phyloP scores from a whole-genome alignment of 1,140 invertebrate genomes.

The Temnothorax curvispinosus region DNA sequence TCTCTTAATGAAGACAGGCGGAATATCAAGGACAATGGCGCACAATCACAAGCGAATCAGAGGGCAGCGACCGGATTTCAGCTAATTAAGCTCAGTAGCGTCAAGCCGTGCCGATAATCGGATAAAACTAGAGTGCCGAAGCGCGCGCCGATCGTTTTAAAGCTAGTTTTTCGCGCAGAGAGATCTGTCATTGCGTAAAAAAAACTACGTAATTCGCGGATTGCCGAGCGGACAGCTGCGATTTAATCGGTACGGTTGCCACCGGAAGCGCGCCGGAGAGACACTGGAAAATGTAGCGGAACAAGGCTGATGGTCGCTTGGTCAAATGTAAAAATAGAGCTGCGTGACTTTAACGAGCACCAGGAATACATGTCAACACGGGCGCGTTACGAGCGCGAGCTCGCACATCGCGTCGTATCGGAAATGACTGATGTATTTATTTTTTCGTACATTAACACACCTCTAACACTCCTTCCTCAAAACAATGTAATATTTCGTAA shows the following conservation, averaged over 20 bases:
- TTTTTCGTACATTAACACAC: constrained; percentile 11
- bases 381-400: background rate
- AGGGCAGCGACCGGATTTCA: background rate
- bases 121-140: constrained; percentile 25
- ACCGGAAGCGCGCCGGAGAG: constrained; percentile 33
- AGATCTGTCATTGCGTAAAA: constrained; percentile 3
- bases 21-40: background rate
- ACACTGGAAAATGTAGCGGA: constrained; percentile 35
- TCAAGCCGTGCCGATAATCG: constrained; percentile 20
- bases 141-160: background rate
- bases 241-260: constrained; percentile 11
- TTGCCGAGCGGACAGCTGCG: background rate
- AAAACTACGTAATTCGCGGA: background rate
- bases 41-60: background rate
- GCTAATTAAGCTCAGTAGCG: constrained; percentile 40
- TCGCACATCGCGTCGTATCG: background rate
- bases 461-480: background rate
- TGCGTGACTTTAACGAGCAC: constrained; percentile 68
- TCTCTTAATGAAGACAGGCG: background rate
- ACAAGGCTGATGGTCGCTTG: background rate
- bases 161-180: constrained; percentile 13
- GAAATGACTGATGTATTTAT: constrained; percentile 28
- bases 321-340: constrained; percentile 69
- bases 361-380: constrained; percentile 57
- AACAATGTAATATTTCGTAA: background rate